Percentiles rank a stretch among this genome's conserved stretches.
Evolutionary conservation across 2,113 vertebrate species (phyloP).

Genomic region (Craseonycteris thonglongyai): DNA sequence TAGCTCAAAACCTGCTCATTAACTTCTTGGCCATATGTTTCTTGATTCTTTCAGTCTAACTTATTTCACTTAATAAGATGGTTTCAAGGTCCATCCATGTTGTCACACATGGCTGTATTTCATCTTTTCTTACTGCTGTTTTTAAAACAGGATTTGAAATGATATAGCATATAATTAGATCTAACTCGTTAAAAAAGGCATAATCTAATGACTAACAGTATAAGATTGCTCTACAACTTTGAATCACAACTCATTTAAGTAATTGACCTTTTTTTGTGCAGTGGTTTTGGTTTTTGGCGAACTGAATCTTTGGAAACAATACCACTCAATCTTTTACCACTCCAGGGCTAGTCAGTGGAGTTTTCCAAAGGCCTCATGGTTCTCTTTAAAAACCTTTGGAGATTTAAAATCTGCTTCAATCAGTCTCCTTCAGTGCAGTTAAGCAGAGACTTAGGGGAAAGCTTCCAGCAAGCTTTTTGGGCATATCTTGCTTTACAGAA

Average conservation of each 20-base stretch:
- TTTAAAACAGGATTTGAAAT: neutral
- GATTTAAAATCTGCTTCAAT: neutral
- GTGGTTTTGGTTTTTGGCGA: neutral
- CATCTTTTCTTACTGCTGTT: no score
- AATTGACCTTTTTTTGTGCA: neutral
- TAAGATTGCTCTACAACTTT: neutral
- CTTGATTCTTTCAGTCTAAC: no score
- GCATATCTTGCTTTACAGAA: neutral
- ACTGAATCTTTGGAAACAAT: neutral
- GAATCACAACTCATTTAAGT: neutral
- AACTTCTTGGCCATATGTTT: neutral
- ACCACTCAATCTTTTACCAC: neutral
- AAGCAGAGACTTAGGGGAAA: neutral
- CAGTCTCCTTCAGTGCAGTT: neutral
- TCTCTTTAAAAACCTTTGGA: neutral
- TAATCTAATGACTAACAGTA: neutral
- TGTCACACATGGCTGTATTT: no score
- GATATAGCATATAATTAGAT: neutral
- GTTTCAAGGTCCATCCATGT: no score
- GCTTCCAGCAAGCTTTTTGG: neutral
- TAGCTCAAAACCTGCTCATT: neutral
- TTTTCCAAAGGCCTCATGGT: neutral
- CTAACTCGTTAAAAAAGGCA: neutral
- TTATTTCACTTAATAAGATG: no score
- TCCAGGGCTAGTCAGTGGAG: neutral